These are phyloP conservation scores for Phymatocera aterrima DNA, from an alignment of 2,888 invertebrate genomes.

Conservation along the genomic window DNA sequence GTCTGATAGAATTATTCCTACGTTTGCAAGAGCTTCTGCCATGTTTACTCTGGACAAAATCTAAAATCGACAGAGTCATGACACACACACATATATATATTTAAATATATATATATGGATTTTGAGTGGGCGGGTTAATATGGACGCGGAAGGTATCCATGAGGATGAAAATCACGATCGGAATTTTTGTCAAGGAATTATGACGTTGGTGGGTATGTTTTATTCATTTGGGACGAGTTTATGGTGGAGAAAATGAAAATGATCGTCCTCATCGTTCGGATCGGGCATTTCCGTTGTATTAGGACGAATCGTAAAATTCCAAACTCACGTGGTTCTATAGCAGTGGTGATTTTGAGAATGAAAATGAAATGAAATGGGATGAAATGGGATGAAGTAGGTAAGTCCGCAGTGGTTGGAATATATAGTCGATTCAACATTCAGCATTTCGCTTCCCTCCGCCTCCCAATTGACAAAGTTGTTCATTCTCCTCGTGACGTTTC, in stretches of 20 bases:
- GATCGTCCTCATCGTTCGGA: not conserved
- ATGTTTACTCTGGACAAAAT: constrained; percentile 31
- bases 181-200: not conserved
- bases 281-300: not conserved
- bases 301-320: not conserved
- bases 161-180: not conserved
- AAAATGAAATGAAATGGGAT: not conserved
- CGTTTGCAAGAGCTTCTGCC: constrained; percentile 28
- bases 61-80: constrained; percentile 14
- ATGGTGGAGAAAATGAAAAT: not conserved
- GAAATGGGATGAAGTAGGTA: not conserved
- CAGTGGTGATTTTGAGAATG: not conserved
- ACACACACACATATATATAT: not conserved
- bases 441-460: too few relatives aligned
- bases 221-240: not conserved
- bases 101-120: not conserved
- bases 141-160: not conserved
- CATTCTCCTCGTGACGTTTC: constrained; percentile 31
- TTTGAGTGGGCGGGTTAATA: too few relatives aligned
- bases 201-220: not conserved
- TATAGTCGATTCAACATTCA: constrained; percentile 17
- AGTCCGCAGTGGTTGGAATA: not conserved
- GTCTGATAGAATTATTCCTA: constrained; percentile 36
- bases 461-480: constrained; percentile 27
- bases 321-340: not conserved